Evolutionary conservation across 2,797 vertebrate genomes (phyloP).

Genomic region (Bradypodion pumilum): DNA sequence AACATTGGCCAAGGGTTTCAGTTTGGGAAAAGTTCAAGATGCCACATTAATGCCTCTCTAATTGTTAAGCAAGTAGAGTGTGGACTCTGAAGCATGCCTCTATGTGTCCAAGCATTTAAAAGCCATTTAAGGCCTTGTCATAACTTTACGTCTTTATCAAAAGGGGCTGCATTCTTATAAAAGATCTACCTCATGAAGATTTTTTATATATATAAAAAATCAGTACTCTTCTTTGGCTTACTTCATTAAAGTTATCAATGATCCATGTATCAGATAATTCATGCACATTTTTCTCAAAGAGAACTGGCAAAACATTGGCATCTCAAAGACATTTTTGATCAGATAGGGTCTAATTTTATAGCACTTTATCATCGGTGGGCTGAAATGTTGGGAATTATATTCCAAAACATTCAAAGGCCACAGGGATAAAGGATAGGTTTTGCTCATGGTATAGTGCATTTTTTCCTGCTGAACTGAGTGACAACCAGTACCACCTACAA

Average conservation of each 20-base stretch:
- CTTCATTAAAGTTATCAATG: neutral
- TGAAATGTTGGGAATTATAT: neutral
- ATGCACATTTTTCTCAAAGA: constrained; percentile 36
- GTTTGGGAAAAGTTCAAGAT: too few relatives aligned
- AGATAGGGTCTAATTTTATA: neutral
- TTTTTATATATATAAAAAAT: neutral
- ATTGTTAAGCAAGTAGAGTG: neutral
- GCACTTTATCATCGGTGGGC: neutral
- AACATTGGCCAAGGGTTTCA: neutral
- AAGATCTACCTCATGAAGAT: neutral
- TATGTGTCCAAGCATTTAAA: neutral
- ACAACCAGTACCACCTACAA: neutral
- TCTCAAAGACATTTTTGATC: neutral
- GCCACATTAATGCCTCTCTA: neutral
- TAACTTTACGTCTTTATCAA: neutral
- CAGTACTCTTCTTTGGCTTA: constrained; percentile 17
- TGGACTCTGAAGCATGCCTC: neutral
- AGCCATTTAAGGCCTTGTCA: neutral
- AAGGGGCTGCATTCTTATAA: constrained; percentile 1
- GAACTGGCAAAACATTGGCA: neutral
- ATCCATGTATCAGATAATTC: accelerated
- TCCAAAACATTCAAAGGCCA: too few relatives aligned
- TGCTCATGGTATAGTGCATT: neutral
- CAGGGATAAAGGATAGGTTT: neutral
- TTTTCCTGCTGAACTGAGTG: neutral